Evolutionary conservation across 2,797 vertebrate species (phyloP).

Genomic region (Zalophus californianus): DNA sequence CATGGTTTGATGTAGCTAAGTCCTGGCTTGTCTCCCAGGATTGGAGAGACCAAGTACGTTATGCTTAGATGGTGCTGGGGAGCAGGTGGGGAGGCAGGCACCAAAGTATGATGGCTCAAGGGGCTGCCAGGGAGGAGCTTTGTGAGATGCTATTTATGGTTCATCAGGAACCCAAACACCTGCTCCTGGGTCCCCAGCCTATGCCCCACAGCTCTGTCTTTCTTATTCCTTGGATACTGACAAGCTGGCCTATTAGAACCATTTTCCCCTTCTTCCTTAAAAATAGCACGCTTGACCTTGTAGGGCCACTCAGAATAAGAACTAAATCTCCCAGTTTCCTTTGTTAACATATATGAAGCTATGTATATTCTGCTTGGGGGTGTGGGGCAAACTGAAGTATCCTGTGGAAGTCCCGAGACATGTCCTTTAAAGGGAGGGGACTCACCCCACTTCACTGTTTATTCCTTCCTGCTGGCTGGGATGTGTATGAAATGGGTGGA

Average conservation of each 20-base stretch:
- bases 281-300: neutral
- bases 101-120: neutral
- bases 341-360: neutral
- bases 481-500: neutral
- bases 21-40: neutral
- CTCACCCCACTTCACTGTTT: neutral
- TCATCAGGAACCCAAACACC: neutral
- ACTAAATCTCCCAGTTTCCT: neutral
- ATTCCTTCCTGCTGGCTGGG: neutral
- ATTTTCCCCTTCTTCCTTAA: neutral
- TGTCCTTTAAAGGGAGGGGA: neutral
- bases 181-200: neutral
- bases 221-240: neutral
- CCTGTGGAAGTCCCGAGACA: neutral
- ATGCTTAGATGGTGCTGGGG: neutral
- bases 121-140: neutral
- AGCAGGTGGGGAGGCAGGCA: constrained; percentile 15
- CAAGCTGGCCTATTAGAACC: neutral
- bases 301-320: neutral
- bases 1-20: neutral
- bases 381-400: neutral
- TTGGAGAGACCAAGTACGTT: neutral
- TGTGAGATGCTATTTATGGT: constrained; percentile 16
- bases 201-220: neutral
- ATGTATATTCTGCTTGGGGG: neutral